phyloP scores from a whole-genome alignment of 2,797 vertebrate genomes.

The Sternotherus odoratus region DNA sequence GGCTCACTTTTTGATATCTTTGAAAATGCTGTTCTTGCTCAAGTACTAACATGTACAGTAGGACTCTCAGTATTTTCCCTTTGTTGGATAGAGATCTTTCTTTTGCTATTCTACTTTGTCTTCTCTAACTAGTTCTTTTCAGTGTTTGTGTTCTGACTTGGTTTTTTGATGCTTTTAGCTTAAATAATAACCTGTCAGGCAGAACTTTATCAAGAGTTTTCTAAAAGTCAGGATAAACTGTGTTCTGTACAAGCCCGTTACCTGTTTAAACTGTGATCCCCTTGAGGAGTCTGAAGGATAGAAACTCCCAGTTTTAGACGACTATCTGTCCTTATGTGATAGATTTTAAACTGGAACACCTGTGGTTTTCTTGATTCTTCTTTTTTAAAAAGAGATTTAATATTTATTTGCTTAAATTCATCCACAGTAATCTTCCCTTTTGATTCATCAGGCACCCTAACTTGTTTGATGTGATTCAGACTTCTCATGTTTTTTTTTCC shows the following conservation, averaged over 20 bases:
- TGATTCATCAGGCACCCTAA: not conserved
- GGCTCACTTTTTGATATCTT: conserved; percentile 12
- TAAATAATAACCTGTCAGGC: not conserved
- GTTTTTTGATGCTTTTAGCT: conserved; percentile 4
- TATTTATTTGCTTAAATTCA: not conserved
- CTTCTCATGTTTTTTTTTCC: not conserved
- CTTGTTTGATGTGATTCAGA: not conserved
- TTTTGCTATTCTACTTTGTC: not conserved
- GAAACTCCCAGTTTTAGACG: not conserved
- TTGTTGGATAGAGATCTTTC: not conserved
- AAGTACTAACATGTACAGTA: not conserved
- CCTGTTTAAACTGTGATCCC: not conserved
- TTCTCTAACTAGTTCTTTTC: not conserved
- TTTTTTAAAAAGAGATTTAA: not conserved
- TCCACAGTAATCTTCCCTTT: not conserved
- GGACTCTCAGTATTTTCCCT: not conserved
- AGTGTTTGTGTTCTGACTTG: not conserved
- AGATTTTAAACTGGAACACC: not conserved
- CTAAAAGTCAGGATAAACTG: not conserved
- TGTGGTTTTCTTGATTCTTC: not conserved
- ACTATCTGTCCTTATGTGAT: not conserved
- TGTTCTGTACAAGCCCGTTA: not conserved
- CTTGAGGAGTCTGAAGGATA: not conserved
- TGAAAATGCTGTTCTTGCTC: not conserved
- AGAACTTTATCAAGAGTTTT: not conserved